These are phyloP conservation scores for Drosophila dives DNA, from an alignment of 2,888 invertebrate genomes.

Conservation along the genomic window DNA sequence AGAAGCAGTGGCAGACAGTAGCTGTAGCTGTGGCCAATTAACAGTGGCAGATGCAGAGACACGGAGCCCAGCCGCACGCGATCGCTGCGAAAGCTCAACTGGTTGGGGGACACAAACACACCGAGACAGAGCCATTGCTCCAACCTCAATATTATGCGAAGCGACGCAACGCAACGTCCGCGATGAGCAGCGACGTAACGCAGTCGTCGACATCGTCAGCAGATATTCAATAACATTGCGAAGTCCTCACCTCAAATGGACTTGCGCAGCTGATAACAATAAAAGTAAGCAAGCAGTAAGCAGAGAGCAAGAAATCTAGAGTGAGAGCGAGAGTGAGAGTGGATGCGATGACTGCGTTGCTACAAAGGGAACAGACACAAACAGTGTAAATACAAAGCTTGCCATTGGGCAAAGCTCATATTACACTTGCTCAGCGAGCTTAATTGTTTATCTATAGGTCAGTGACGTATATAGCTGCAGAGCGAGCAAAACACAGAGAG, in stretches of 20 bases:
- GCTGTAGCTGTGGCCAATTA: not conserved
- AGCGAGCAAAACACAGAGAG: not conserved
- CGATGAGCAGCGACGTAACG: slow-evolving; percentile 35
- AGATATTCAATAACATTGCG: slow-evolving; percentile 7
- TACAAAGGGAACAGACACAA: slow-evolving; percentile 27
- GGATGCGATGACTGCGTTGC: slow-evolving; percentile 13
- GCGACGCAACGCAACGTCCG: slow-evolving; percentile 34
- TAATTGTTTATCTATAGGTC: slow-evolving; percentile 1
- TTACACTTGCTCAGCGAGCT: slow-evolving; percentile 12
- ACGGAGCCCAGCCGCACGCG: slow-evolving; percentile 79
- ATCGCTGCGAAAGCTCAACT: slow-evolving; percentile 81
- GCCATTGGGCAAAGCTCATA: slow-evolving; percentile 47
- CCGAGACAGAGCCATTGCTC: slow-evolving; percentile 45
- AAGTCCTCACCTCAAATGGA: slow-evolving; percentile 51
- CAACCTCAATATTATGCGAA: slow-evolving; percentile 41
- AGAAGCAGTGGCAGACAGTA: slow-evolving; percentile 10
- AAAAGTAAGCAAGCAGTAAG: slow-evolving; percentile 15
- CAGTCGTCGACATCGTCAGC: slow-evolving; percentile 23
- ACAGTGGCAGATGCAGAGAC: slow-evolving; percentile 27
- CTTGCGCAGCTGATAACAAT: slow-evolving; percentile 48
- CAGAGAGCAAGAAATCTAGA: not conserved
- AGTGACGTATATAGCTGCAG: slow-evolving; percentile 30
- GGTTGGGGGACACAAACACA: slow-evolving; percentile 59
- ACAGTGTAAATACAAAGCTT: slow-evolving; percentile 37
- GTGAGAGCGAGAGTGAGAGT: not conserved